Base-by-base conservation (phyloP, 2,797 vertebrate species). In the Pseudomugil tenellus region DNA sequence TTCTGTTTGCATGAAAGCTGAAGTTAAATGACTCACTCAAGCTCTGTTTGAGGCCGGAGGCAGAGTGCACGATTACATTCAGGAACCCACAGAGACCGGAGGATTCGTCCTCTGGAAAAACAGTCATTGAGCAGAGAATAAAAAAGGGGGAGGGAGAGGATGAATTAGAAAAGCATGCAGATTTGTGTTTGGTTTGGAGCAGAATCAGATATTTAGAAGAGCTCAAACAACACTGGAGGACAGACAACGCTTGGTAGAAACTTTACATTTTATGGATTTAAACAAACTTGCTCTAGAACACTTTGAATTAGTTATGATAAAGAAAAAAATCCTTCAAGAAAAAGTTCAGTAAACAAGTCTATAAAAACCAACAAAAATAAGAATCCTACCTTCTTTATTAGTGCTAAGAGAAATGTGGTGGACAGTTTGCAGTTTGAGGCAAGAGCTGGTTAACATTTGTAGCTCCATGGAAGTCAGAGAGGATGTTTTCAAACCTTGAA, bases 61-160 rank as follows among this genome's bases (percentile, higher is more conserved):
- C 98, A 12, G 98, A 99, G 86, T 99, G 98, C 86, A 99, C 95
- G 52, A 99, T 99, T 90, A 99, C 97, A 67, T 98, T 98, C 91
- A 99, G 92, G 91, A 98, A 99, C 43, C 98, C 98, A 1, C 96
- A 96, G 55, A 99, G 96, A 62, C 98, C 98, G 1, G 96, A 90
- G 62, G 95, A 94, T 74, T 99, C 98, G 12, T 99, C 98, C 89
- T 99, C 98, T 99, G 92, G 79, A 91, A 85, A 82, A 83, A 86
- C 53, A 86, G 56, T 84, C 62, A 81, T 58, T 0, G 16, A 68
- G 51, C 7, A 72, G 63, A 72, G 63, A 59, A 52, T 58, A 35
- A 57, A 6, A 62, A 8, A 63, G 5, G 56, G 17, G 67, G 28
- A 63, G 58, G 64, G 69, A 46, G 4, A 34, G 65, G 63, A 77